Evolutionary conservation across 2,888 invertebrate species (phyloP), one percentile per base, ranked within the genome.

Genomic region (Habrosyne pyritoides): DNA sequence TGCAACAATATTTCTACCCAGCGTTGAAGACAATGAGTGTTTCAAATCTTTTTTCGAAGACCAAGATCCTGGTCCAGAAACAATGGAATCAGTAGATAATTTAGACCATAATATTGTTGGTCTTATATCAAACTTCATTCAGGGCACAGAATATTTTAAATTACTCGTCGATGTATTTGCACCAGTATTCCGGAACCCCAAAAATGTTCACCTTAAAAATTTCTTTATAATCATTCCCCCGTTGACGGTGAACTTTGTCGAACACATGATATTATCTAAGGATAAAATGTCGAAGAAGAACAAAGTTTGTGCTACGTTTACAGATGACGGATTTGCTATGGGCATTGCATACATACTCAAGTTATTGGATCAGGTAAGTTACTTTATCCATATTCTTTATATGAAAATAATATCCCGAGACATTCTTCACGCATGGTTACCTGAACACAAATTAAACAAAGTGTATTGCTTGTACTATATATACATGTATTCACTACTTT

Each of bases 291-390:
- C 95, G 60, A 98, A 98, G 81, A 98, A 98, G 81, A 97, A 97
- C 79, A 97, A 96, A 89, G 93, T 94, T 12, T 97, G 97, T 12
- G 97, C 98, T 52, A 95, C 98, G 0, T 98, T 99, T 81, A 98
- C 99, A 10, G 99, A 99, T 86, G 99, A 99, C 87, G 99, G 99
- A 12, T 99, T 99, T 91, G 97, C 98, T 4, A 97, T 99, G 95
- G 99, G 99, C 80, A 90, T 94, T 18, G 98, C 99, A 0, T 99
- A 98, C 77, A 96, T 99, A 68, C 93, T 99, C 59, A 97, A 97
- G 79, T 93, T 99, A 59, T 88, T 99, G 48, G 96, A 98, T 82
- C 98, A 99, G 87, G 94, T 94, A 69, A 57, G 59, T 53, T 60
- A 33, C 8, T 52, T 14, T 54, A 18, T 22, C 33, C n/a, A 36